Conservation (phyloP, 2,113 vertebrate genomes). For the Forbesichthys papilliferus region DNA sequence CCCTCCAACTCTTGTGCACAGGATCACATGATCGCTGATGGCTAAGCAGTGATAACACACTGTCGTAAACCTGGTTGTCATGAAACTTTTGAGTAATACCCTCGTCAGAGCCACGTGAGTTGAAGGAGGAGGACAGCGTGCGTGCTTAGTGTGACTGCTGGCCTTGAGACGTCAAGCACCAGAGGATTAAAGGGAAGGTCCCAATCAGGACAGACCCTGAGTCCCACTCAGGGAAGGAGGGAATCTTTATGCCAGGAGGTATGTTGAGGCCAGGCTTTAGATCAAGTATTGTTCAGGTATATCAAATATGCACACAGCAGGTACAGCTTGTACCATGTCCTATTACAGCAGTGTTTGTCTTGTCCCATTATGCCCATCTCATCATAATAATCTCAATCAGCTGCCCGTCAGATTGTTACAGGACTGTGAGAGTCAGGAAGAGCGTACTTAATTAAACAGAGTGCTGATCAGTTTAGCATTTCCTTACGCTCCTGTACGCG, state of each 20-base stretch:
- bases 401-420: constrained; percentile 62
- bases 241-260: constrained; percentile 44
- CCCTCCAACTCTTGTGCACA: neutral
- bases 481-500: constrained; percentile 22
- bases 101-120: constrained; percentile 26
- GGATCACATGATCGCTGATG: neutral
- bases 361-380: constrained; percentile 50
- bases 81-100: constrained; percentile 33
- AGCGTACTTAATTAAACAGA: constrained; percentile 68
- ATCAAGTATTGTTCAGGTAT: constrained; percentile 59
- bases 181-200: constrained; percentile 56
- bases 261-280: constrained; percentile 40
- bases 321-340: constrained; percentile 49
- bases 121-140: constrained; percentile 17
- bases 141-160: constrained; percentile 46
- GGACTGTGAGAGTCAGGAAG: constrained; percentile 59
- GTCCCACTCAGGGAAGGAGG: constrained; percentile 19
- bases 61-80: neutral
- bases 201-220: constrained; percentile 58
- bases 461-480: constrained; percentile 57
- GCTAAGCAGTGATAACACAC: neutral
- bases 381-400: constrained; percentile 65
- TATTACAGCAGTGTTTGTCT: constrained; percentile 55
- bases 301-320: constrained; percentile 43
- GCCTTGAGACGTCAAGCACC: constrained; percentile 46